These are phyloP conservation scores for Sternarchorhynchus goeldii DNA, from an alignment of 2,797 vertebrate species.

Conservation along the genomic window DNA sequence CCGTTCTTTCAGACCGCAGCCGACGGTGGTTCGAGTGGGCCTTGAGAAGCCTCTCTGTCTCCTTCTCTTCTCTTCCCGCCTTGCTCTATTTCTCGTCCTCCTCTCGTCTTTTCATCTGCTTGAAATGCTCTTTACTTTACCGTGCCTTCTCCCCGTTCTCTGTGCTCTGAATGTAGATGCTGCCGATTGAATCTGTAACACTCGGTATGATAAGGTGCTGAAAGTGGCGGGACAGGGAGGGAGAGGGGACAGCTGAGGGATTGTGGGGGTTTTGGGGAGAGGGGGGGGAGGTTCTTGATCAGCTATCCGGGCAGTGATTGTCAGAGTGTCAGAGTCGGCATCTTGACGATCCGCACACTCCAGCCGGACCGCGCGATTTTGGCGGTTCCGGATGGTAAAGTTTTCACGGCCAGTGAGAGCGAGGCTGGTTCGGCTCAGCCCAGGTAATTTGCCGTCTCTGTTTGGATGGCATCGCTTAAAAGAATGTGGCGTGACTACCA, in stretches of 20 bases:
- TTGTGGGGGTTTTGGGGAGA: too few species aligned
- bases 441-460: slow-evolving; percentile 25
- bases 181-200: slow-evolving; percentile 54
- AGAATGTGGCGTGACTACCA: slow-evolving; percentile 58
- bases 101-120: background rate
- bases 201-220: slow-evolving; percentile 59
- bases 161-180: slow-evolving; percentile 45
- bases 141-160: background rate
- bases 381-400: slow-evolving; percentile 58
- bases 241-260: slow-evolving; percentile 32
- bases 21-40: slow-evolving; percentile 36
- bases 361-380: slow-evolving; percentile 46
- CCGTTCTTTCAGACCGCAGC: slow-evolving; percentile 33
- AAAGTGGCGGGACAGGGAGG: slow-evolving; percentile 45
- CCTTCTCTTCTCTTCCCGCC: background rate
- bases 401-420: slow-evolving; percentile 12
- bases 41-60: slow-evolving; percentile 24
- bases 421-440: slow-evolving; percentile 2
- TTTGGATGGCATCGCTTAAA: slow-evolving; percentile 53
- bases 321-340: slow-evolving; percentile 67
- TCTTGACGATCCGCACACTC: background rate
- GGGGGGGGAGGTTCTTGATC: slow-evolving; percentile 63
- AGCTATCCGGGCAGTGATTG: slow-evolving; percentile 69
- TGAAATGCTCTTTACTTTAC: background rate
- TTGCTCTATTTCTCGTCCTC: background rate